Percentiles rank a stretch among this genome's conserved stretches.
Evolutionary conservation across 2,888 invertebrate genomes (phyloP).

Genomic region (Drosophila putrida): DNA sequence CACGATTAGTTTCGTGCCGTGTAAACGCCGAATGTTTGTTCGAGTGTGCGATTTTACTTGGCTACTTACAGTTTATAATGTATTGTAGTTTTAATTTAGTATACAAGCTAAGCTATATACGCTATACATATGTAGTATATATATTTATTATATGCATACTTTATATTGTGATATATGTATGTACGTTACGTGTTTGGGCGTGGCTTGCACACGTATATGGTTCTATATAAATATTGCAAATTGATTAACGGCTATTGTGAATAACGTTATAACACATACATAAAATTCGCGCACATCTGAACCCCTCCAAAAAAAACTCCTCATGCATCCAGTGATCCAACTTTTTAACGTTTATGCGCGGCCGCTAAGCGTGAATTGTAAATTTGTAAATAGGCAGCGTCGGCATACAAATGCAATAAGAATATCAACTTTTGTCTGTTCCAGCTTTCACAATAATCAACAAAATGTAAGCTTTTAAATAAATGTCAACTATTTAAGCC

Average conservation of each 20-base stretch:
- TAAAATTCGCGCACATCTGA: slow-evolving; percentile 36
- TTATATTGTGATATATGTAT: slow-evolving; percentile 63
- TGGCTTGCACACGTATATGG: slow-evolving; percentile 53
- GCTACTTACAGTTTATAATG: slow-evolving; percentile 55
- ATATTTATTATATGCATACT: slow-evolving; percentile 35
- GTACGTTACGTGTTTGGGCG: slow-evolving; percentile 49
- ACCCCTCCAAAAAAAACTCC: neutral
- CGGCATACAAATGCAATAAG: slow-evolving; percentile 33
- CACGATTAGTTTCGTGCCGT: slow-evolving; percentile 30
- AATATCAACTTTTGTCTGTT: slow-evolving; percentile 11
- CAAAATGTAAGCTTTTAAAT: neutral
- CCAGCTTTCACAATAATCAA: neutral
- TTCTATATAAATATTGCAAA: slow-evolving; percentile 70
- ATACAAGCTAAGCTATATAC: slow-evolving; percentile 70
- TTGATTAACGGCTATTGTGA: slow-evolving; percentile 63
- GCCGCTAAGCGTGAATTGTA: slow-evolving; percentile 16
- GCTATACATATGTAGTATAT: slow-evolving; percentile 43
- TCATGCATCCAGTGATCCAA: slow-evolving; percentile 5
- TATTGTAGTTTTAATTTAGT: slow-evolving; percentile 38
- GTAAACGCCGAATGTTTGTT: slow-evolving; percentile 20
- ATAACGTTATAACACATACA: slow-evolving; percentile 55
- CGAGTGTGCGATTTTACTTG: slow-evolving; percentile 41
- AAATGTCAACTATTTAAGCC: neutral
- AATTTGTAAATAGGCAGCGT: slow-evolving; percentile 36
- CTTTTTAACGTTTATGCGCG: slow-evolving; percentile 35